Evolutionary conservation across 2,113 vertebrate genomes (phyloP).

Genomic region (Falcunculus frontatus): DNA sequence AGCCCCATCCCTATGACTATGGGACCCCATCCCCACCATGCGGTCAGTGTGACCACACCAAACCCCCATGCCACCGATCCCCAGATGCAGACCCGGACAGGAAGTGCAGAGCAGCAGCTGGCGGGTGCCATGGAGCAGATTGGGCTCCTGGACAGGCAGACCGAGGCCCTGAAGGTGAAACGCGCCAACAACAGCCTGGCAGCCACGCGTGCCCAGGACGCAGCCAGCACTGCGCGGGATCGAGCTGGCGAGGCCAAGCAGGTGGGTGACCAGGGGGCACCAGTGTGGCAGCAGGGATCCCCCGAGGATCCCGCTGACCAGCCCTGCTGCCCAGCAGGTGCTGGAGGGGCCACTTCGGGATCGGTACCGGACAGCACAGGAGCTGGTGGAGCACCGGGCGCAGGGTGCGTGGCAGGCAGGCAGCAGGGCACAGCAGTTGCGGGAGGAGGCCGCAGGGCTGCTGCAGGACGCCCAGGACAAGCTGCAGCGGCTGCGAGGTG

Average conservation of each 20-base stretch:
- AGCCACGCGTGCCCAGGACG: conserved; percentile 86
- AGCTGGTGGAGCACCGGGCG: conserved; percentile 84
- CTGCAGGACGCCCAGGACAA: conserved; percentile 86
- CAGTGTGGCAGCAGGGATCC: fast-evolving
- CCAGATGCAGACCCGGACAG: conserved; percentile 84
- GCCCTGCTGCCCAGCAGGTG: conserved; percentile 61
- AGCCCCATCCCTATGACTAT: fast-evolving
- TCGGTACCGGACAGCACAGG: conserved; percentile 84
- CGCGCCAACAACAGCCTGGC: conserved; percentile 89
- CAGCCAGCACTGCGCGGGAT: conserved; percentile 80
- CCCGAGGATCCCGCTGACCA: fast-evolving
- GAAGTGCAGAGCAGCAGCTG: conserved; percentile 77
- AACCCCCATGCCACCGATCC: fast-evolving
- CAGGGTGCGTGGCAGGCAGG: conserved; percentile 81
- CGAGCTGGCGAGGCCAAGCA: conserved; percentile 90
- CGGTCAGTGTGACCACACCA: fast-evolving
- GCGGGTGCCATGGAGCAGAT: conserved; percentile 76
- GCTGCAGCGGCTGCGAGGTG: conserved; percentile 86
- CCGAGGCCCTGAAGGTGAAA: conserved; percentile 85
- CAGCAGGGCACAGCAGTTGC: conserved; percentile 82
- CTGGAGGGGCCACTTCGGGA: conserved; percentile 86
- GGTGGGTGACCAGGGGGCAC: conserved; percentile 40
- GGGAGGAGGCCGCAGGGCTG: conserved; percentile 85
- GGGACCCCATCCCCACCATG: fast-evolving
- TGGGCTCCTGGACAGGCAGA: conserved; percentile 75